Base-by-base conservation (phyloP, 2,888 invertebrate genomes). In the Polyommatus icarus region DNA sequence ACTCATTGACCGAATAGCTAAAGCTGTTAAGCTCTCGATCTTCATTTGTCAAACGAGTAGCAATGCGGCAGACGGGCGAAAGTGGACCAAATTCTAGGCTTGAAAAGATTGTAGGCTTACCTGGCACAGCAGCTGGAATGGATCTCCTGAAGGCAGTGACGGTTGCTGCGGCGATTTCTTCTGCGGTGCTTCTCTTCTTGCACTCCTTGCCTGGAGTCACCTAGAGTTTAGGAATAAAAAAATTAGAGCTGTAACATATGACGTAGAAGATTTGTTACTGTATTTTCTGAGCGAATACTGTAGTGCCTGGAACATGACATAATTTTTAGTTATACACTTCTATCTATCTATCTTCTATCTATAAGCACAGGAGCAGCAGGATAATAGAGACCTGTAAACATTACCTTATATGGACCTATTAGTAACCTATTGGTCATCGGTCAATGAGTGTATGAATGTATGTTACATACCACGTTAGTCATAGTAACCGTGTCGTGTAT, bases 71-170 rank as follows among this genome's bases (percentile, higher is more conserved):
- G 18, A 15, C 15, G 15, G 50, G 50, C 18, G 18, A 18, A 46
- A 3, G 7, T 10, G 10, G 3, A 12, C 10, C 10, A 12, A 46
- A 10, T 46, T 46, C 3, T 46, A 10, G 18, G 4, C 50, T 54
- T 54, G 50, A 54, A 4, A 18, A 6, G 15, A 36, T 36, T 24
- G 20, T 32, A 46, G 10, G 40, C n/a, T 85, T 90, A 97, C 97
- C 98, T 89, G 99, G 97, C 82, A 99, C 99, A 79, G 99, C 99
- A 78, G 98, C 96, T 77, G 99, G 99, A 12, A 99, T 99, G 80
- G 98, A 98, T 85, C 99, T 96, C 84, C 97, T 96, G 79, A 99
- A 95, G 82, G 99, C 99, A 71, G 97, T 96, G 76, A 99, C 98
- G 8, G 99, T 99, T 73, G 99, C 99, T 80, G 95, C 94, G 24